Evolutionary conservation across 2,113 vertebrate species (phyloP), one percentile per base, ranked within the genome.

Genomic region (Ardeotis arabs): DNA sequence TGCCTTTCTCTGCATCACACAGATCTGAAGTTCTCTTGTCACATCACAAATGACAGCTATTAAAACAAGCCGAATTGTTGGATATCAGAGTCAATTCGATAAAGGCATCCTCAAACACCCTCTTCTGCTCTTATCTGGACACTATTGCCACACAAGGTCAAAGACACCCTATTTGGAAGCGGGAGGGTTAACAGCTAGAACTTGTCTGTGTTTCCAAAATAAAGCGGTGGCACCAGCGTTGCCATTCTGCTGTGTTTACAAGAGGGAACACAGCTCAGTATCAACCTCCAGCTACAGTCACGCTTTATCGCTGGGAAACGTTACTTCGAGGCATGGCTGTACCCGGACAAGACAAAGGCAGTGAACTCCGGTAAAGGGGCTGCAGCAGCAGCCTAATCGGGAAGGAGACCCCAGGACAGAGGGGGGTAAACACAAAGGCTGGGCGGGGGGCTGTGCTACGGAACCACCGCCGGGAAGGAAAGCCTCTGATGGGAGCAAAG

Each of bases 141-240:
- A 9, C 13, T 11, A 10, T 1, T 17, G 74, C 59, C 50, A 85
- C 28, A 37, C 77, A 95, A 95, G 89, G 87, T 91, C 96, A 96
- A 53, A 62, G 37, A 5, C 21, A 70, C 35, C 9, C 35, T 11
- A 5, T 7, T 12, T 27, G 89, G 84, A 49, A 79, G 50, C 29
- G 1, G 49, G 15, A 69, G 53, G 12, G 84, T 89, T 95, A 95
- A 93, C 22, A 79, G 49, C 45, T 20, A 75, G 9, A 87, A 93
- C 77, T 75, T 12, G 22, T 8, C 53, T 3, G 7, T 91, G 80
- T 93, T 96, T 93, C 94, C 94, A 95, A 89, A 95, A 93, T 55
- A 95, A 64, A 74, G 68, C 44, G 12, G 76, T 31, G 82, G 76
- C 83, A 75, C 35, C 76, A 22, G 55, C 52, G 19, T 4, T 53